Evolutionary conservation across 2,888 invertebrate genomes (phyloP), one percentile per base, ranked within the genome.

Genomic region (Tenthredo distinguenda): DNA sequence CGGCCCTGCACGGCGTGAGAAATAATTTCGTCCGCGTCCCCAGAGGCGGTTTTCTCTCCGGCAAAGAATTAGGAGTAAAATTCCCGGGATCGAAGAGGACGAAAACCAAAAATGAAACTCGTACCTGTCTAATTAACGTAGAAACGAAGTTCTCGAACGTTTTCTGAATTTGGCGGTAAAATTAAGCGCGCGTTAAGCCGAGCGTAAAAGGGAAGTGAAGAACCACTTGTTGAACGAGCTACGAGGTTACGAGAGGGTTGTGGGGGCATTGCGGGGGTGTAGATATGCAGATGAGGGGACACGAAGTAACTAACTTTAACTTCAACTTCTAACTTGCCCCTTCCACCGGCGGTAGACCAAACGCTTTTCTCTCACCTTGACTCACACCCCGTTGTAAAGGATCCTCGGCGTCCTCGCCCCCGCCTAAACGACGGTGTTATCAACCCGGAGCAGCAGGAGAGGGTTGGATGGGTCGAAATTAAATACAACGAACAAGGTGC

Each of bases 201-300:
- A 90, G 90, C 91, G 93, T 83, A 68, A 83, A 83, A 83, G 83
- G 68, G 83, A 93, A 92, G 92, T 91, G 92, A 92, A 92, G 92
- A 93, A 93, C 93, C 93, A 93, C 93, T 93, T 93, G 93, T 93
- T 93, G 93, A 93, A 89, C 92, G 86, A 85, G 86, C 77, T 40
- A 34, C n/a, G 26, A 18, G 68, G 77, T 77, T 87, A 65, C 77
- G 81, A 81, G 86, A 85, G 79, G 85, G 65, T 85, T 71, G 85
- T 72, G 43, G 47, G 79, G 40, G 15, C 5, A 68, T 68, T 68
- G 34, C 87, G 86, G 87, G 88, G 88, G 88, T 88, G 90, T 90
- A 90, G 91, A 91, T 92, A 92, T 93, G 92, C 92, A 92, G 92
- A 93, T 92, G 91, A 92, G 91, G 91, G 90, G 89, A 88, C 90